Evolutionary conservation across 2,797 vertebrate genomes (phyloP), one percentile per base, ranked within the genome.

Genomic region (Danionella dracula): DNA sequence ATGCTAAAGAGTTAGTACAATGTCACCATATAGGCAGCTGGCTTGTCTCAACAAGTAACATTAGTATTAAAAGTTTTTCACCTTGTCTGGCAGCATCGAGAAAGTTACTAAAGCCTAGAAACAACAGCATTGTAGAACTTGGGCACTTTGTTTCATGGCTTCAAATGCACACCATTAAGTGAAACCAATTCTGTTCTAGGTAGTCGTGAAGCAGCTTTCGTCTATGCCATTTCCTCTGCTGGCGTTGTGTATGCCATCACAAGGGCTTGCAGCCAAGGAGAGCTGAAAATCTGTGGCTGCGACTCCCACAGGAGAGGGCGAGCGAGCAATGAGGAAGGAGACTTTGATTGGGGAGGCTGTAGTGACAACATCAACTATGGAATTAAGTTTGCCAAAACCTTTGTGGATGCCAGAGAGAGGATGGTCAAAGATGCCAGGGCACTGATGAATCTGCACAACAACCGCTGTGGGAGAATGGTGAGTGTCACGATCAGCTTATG

Each of bases 371-470:
- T 99, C 82, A 91, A 96, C 86, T 99, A 94, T 0, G 96, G 95
- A 20, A 92, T 96, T 66, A 92, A 91, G 58, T 99, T 99, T 42
- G 94, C 96, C 79, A 97, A 96, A 70, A 91, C 90, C 17, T 99
- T 99, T 0, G 94, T 99, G 46, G 96, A 99, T 0, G 96, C 96
- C 76, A 92, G 92, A 70, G 96, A 99, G 86, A 92, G 87, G 82
- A 95, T 90, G 73, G 92, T 95, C 74, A 98, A 95, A 81, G 96
- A 98, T 0, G 95, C 94, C 7, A 89, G 92, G 29, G 96, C 96
- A 0, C 85, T 96, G 77, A 98, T 97, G 94, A 99, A 98, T 82
- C 90, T 97, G 71, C 96, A 99, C 80, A 99, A 99, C 85, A 99
- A 99, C 81, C 93, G 93, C 70, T 97, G 94, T 1, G 96, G 96